Evolutionary conservation across 2,888 invertebrate species (phyloP).

Genomic region (Seladonia tumulorum): DNA sequence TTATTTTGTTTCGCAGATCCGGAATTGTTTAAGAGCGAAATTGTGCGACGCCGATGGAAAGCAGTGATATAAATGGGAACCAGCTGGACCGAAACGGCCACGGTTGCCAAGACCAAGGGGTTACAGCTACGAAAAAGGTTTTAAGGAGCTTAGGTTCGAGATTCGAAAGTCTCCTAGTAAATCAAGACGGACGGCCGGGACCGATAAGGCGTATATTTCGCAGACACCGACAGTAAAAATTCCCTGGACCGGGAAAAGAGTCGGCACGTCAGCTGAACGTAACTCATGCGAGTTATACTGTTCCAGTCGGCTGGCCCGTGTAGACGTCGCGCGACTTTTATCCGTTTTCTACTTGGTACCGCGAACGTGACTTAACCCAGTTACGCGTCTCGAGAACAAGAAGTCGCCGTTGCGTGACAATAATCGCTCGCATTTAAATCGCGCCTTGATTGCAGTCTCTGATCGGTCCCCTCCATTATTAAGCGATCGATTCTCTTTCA

Average conservation of each 20-base stretch:
- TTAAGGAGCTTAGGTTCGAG: not conserved
- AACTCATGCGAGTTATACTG: conserved; percentile 30
- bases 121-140: not conserved
- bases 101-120: not conserved
- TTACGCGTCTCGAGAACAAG: conserved; percentile 15
- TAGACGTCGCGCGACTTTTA: conserved; percentile 3
- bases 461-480: not conserved
- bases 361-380: conserved; percentile 40
- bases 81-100: not conserved
- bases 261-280: conserved; percentile 20
- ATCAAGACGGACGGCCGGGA: conserved; percentile 21
- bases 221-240: conserved; percentile 6
- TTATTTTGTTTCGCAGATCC: too few relatives aligned
- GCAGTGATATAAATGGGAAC: not conserved
- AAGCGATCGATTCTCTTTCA: conserved; percentile 1
- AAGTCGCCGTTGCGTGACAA: conserved; percentile 32
- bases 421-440: conserved; percentile 23
- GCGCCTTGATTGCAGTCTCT: conserved; percentile 19
- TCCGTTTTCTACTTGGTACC: not conserved
- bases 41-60: too few relatives aligned
- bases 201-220: not conserved
- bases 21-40: too few relatives aligned
- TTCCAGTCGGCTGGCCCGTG: conserved; percentile 23
- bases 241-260: not conserved
- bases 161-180: conserved; percentile 1